A percentile compares a stretch with the other conserved stretches of the same genome.
Conservation (phyloP, 1,140 invertebrate species). For the Odontomachus brunneus region DNA sequence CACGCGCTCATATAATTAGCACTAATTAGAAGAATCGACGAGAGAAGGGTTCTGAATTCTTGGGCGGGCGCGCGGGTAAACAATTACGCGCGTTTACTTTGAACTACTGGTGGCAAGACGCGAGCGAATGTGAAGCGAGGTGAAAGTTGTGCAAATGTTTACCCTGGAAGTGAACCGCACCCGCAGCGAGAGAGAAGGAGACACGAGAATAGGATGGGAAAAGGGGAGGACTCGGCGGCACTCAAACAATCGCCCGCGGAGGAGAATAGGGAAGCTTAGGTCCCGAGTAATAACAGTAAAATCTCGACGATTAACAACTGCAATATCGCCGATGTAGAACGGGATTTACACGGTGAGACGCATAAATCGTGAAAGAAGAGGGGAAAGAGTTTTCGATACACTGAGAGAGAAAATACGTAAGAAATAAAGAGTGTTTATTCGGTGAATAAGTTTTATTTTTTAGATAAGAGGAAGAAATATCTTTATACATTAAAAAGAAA, state of each 20-base stretch:
- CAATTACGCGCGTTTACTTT: conserved; percentile 67
- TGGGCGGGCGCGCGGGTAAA: conserved; percentile 66
- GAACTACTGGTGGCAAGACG: conserved; percentile 24
- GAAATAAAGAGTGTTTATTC: too few relatives aligned
- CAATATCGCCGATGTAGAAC: too few relatives aligned
- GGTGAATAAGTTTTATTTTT: too few relatives aligned
- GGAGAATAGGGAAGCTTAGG: too few relatives aligned
- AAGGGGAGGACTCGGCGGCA: not conserved
- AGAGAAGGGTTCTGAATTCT: conserved; percentile 60
- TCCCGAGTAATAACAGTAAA: too few relatives aligned
- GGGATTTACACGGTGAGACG: too few relatives aligned
- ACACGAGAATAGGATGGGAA: not conserved
- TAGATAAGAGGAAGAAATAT: too few relatives aligned
- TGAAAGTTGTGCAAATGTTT: conserved; percentile 73
- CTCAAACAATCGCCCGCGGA: too few relatives aligned
- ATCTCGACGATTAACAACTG: too few relatives aligned
- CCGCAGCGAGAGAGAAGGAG: conserved; percentile 30
- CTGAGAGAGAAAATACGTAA: not conserved
- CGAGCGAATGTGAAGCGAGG: conserved; percentile 40
- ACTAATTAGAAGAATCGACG: conserved; percentile 65
- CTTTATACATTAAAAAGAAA: too few relatives aligned
- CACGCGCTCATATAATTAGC: conserved; percentile 60
- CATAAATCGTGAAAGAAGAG: not conserved
- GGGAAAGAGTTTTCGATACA: too few relatives aligned
- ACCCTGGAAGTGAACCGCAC: conserved; percentile 62